phyloP scores from a whole-genome alignment of 2,888 invertebrate genomes.

The Coremacera marginata region DNA sequence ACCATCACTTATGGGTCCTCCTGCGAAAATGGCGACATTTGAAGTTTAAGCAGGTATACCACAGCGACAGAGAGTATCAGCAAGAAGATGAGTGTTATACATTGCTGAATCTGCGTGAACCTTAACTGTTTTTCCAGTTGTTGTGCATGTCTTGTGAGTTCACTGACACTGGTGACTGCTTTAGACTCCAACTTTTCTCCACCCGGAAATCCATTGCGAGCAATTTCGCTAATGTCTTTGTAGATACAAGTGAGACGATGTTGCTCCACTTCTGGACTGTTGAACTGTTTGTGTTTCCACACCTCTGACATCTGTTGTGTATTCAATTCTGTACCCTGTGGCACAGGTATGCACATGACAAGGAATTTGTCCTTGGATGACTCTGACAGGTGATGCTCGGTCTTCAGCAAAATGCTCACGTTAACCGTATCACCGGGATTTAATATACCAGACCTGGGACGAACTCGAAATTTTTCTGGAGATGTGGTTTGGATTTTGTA shows the following conservation, averaged over 20 bases:
- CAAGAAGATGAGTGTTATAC: conserved; percentile 71
- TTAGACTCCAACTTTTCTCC: conserved; percentile 44
- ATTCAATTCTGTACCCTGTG: conserved; percentile 71
- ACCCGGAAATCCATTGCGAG: conserved; percentile 46
- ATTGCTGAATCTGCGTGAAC: conserved; percentile 71
- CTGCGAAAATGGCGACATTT: conserved; percentile 49
- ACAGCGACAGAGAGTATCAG: conserved; percentile 68
- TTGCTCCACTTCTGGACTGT: conserved; percentile 74
- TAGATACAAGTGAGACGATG: conserved; percentile 77
- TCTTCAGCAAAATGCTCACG: conserved; percentile 81
- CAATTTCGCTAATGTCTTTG: conserved; percentile 33
- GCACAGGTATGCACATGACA: conserved; percentile 82
- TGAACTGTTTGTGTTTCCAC: conserved; percentile 78
- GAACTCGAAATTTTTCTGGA: conserved; percentile 93
- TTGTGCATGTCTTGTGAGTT: conserved; percentile 62
- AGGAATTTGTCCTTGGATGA: conserved; percentile 88
- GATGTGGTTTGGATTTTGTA: conserved; percentile 94
- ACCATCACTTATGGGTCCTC: conserved; percentile 9
- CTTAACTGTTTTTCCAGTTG: conserved; percentile 71
- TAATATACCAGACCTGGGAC: conserved; percentile 87
- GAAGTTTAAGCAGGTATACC: conserved; percentile 69
- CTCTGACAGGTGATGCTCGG: conserved; percentile 77
- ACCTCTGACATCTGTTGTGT: conserved; percentile 77
- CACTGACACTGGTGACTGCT: neutral
- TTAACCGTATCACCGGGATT: conserved; percentile 75